Base-by-base conservation (phyloP, 1,140 invertebrate genomes). In the Drosophila sucinea region DNA sequence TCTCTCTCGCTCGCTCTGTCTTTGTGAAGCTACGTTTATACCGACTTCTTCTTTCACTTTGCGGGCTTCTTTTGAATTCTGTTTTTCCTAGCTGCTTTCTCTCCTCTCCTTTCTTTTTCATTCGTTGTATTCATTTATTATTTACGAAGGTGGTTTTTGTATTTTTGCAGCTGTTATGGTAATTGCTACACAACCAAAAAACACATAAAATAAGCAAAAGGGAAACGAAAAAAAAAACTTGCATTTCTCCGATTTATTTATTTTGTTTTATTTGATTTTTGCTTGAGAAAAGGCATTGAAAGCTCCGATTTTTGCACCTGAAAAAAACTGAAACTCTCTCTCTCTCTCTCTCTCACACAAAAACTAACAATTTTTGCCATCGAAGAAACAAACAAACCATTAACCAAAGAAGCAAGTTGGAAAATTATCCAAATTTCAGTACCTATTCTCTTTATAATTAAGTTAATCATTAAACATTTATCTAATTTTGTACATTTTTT, bases 161-260 rank as follows among this genome's bases (percentile, higher is more conserved):
- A 35, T 58, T 58, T 58, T 58, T 35, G 60, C 60, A 63, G 60
- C 60, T 63, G 60, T 63, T 63, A 41, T 32, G 60, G 40, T 63
- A 63, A 63, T 63, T 47, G 56, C 27, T 32, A 17, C 17, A 17
- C 17, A 63, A 63, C 51, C 23, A 25, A 27, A 51, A 51, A 3
- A 51, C 11, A 51, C 0, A 47, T 27, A 51, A 23, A 47, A 23
- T 25, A 23, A 23, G 2, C 1, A n/a, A 47, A 23, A 3, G 0
- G 1, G 27, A 51, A 27, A 51, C 23, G 8, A 17, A 23, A 23
- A 41, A 47, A 25, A 27, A 47, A 47, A 47, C 5, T 25, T 47
- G 4, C 44, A 47, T 25, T 27, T 47, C 2, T 2, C 23, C 44
- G 44, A 47, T 47, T 47, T 47, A 47, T 47, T 38, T 38, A 10